These are phyloP conservation scores for Rhamnusium bicolor DNA, from an alignment of 2,888 invertebrate genomes.

Conservation along the genomic window DNA sequence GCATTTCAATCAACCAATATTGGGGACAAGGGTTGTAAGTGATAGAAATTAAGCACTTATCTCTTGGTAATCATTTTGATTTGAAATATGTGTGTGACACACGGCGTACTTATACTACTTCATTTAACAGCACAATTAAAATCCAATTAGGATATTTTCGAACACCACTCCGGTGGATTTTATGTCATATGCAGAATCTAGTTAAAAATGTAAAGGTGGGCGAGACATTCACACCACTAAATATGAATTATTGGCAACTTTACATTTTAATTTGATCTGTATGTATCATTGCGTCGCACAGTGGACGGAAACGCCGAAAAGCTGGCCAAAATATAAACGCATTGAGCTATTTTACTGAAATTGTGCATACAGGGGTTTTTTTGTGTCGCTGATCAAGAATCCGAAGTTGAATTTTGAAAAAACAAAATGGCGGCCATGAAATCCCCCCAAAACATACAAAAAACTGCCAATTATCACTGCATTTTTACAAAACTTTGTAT, in stretches of 20 bases:
- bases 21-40: constrained; percentile 24
- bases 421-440: no score
- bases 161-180: constrained; percentile 42
- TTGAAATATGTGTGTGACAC: constrained; percentile 46
- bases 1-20: constrained; percentile 20
- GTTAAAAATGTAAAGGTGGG: constrained; percentile 2
- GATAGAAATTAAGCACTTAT: constrained; percentile 34
- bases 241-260: neutral
- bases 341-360: no score
- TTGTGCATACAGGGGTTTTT: no score
- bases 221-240: neutral
- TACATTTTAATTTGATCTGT: neutral
- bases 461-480: no score
- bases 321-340: no score
- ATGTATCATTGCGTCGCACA: no score
- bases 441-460: no score
- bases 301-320: no score
- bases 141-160: constrained; percentile 48
- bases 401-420: no score
- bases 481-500: no score
- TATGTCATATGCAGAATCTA: constrained; percentile 43
- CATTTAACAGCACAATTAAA: constrained; percentile 48
- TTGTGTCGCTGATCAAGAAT: no score
- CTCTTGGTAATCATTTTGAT: constrained; percentile 11
- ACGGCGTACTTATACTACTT: constrained; percentile 35